phyloP scores from a whole-genome alignment of 2,888 invertebrate genomes.

The Malthinus flaveolus region DNA sequence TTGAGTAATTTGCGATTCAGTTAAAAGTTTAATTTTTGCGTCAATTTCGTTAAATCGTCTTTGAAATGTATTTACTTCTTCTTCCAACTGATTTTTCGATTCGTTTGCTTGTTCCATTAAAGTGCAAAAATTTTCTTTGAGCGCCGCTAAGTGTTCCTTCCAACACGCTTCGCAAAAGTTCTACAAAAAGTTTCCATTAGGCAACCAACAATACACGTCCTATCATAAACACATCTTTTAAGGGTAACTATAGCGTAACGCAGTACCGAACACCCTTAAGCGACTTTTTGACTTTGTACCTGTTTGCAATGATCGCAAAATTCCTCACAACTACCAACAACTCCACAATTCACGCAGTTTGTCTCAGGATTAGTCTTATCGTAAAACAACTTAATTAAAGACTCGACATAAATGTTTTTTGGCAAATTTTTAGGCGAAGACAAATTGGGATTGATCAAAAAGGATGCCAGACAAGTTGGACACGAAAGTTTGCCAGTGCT shows the following conservation, averaged over 20 bases:
- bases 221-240: no score
- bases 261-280: background rate
- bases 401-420: slow-evolving; percentile 69
- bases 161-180: slow-evolving; percentile 65
- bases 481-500: slow-evolving; percentile 46
- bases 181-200: slow-evolving; percentile 48
- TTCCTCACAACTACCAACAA: slow-evolving; percentile 43
- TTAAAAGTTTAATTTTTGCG: slow-evolving; percentile 58
- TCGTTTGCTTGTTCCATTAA: slow-evolving; percentile 62
- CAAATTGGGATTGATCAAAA: slow-evolving; percentile 56
- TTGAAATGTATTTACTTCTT: slow-evolving; percentile 62
- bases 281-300: slow-evolving; percentile 47
- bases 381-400: slow-evolving; percentile 60
- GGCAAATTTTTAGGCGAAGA: slow-evolving; percentile 55
- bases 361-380: slow-evolving; percentile 23
- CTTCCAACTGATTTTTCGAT: slow-evolving; percentile 57
- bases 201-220: background rate
- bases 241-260: no score
- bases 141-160: slow-evolving; percentile 62
- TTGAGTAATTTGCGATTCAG: slow-evolving; percentile 59
- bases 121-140: slow-evolving; percentile 61
- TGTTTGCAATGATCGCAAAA: slow-evolving; percentile 64
- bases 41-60: slow-evolving; percentile 60
- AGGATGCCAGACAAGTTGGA: slow-evolving; percentile 61
- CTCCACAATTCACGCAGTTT: slow-evolving; percentile 52